phyloP scores from a whole-genome alignment of 2,888 invertebrate species.

The Axea sp. region DNA sequence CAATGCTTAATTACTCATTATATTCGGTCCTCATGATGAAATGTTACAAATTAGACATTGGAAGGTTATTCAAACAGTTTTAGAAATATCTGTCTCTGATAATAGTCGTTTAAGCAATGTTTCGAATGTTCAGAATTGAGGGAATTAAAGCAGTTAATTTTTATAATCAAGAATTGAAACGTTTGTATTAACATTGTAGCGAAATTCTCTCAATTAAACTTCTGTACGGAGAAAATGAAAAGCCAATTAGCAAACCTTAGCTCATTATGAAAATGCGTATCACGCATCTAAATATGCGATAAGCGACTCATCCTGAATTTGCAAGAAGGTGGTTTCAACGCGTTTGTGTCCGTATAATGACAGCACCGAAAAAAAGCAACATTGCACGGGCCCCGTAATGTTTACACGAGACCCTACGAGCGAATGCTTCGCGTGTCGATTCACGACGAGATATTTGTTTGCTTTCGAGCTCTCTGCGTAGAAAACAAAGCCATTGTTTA shows the following conservation, averaged over 20 bases:
- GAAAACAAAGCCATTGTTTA: conserved; percentile 78
- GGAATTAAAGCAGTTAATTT: too few relatives aligned
- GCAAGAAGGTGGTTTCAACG: conserved; percentile 65
- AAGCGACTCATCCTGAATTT: conserved; percentile 71
- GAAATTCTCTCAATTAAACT: conserved; percentile 7
- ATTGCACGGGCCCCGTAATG: conserved; percentile 48
- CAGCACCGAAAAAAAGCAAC: conserved; percentile 39
- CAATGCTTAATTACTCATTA: too few relatives aligned
- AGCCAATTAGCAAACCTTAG: conserved; percentile 70
- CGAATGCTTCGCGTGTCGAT: conserved; percentile 78
- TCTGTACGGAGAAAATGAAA: conserved; percentile 36
- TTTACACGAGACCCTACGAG: conserved; percentile 63
- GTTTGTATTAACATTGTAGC: too few relatives aligned
- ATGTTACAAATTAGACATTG: too few relatives aligned
- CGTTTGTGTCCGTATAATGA: conserved; percentile 58
- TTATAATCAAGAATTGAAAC: too few relatives aligned
- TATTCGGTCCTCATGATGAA: too few relatives aligned
- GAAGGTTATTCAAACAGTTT: too few relatives aligned
- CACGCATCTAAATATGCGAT: conserved; percentile 73
- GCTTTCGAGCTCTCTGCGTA: conserved; percentile 76
- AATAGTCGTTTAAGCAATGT: too few relatives aligned
- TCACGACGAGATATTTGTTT: conserved; percentile 77
- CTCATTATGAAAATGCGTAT: conserved; percentile 72
- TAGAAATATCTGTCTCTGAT: too few relatives aligned
- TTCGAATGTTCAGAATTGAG: too few relatives aligned